Conservation (phyloP, 2,888 invertebrate genomes). For the Sesamia inferens region DNA sequence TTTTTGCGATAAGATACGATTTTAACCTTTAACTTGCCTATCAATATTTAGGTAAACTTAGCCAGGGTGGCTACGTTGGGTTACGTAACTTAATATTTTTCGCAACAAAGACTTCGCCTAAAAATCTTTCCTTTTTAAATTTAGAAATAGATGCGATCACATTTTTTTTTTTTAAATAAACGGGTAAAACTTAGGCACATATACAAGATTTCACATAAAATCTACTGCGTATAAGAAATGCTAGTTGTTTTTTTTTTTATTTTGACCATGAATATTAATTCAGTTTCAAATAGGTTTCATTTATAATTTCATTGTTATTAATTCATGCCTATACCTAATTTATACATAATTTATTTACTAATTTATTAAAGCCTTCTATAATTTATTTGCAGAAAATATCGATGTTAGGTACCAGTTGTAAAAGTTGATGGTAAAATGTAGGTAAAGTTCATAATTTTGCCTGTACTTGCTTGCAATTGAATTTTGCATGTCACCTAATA, state of each 20-base stretch:
- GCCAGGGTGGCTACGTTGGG: neutral
- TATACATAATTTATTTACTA: neutral
- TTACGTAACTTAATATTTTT: conserved; percentile 38
- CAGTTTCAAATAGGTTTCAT: neutral
- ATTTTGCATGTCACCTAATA: neutral
- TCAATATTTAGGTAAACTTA: neutral
- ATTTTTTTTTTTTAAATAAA: neutral
- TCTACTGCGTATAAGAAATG: neutral
- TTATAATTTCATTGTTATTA: neutral
- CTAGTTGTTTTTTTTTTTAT: neutral
- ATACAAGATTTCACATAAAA: neutral
- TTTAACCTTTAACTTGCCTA: conserved; percentile 4
- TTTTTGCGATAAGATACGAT: neutral
- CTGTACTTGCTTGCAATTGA: neutral
- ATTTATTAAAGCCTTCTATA: neutral
- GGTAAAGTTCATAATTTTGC: neutral
- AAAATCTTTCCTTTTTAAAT: neutral
- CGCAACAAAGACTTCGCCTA: neutral
- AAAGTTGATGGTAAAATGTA: neutral
- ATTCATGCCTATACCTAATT: neutral
- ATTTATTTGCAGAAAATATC: neutral
- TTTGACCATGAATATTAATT: neutral
- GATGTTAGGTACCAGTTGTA: neutral
- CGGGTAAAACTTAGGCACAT: neutral
- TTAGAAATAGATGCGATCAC: neutral